A percentile compares a stretch with the other conserved stretches of the same genome.
Evolutionary conservation across 2,113 vertebrate genomes (phyloP).

Genomic region (Onychostruthus taczanowskii): DNA sequence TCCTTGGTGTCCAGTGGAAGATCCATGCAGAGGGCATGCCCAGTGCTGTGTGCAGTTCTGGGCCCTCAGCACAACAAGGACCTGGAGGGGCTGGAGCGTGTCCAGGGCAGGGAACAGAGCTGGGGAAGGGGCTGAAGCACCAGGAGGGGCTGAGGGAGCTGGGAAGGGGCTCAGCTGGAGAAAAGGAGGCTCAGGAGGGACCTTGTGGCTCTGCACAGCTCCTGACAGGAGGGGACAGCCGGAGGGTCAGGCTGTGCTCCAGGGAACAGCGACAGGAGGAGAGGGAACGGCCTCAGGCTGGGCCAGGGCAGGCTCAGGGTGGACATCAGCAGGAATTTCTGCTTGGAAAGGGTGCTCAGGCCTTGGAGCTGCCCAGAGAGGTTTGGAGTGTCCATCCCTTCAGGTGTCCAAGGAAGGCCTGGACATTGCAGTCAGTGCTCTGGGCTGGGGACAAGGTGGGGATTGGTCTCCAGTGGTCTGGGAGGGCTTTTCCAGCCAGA

Average conservation of each 20-base stretch:
- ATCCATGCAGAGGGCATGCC: not conserved
- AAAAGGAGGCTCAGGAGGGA: not conserved
- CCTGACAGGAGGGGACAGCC: not conserved
- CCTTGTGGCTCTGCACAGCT: not conserved
- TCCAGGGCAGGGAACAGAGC: not conserved
- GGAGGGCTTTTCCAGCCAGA: not conserved
- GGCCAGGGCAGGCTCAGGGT: accelerated
- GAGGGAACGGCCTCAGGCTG: not conserved
- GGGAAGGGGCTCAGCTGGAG: not conserved
- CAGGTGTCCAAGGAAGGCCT: not conserved
- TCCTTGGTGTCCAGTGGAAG: not conserved
- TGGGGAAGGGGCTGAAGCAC: not conserved
- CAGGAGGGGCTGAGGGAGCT: not conserved
- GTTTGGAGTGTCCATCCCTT: not conserved
- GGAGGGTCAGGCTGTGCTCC: accelerated
- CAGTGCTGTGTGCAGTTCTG: not conserved
- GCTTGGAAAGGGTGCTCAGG: accelerated
- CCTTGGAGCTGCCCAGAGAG: not conserved
- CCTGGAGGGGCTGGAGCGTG: accelerated
- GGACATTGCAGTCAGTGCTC: not conserved
- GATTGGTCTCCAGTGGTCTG: accelerated
- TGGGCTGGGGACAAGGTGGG: not conserved
- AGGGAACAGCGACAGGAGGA: not conserved
- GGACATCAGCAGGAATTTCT: accelerated
- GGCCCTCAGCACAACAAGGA: not conserved